phyloP scores from a whole-genome alignment of 2,797 vertebrate genomes.

The Chelidonichthys spinosus region DNA sequence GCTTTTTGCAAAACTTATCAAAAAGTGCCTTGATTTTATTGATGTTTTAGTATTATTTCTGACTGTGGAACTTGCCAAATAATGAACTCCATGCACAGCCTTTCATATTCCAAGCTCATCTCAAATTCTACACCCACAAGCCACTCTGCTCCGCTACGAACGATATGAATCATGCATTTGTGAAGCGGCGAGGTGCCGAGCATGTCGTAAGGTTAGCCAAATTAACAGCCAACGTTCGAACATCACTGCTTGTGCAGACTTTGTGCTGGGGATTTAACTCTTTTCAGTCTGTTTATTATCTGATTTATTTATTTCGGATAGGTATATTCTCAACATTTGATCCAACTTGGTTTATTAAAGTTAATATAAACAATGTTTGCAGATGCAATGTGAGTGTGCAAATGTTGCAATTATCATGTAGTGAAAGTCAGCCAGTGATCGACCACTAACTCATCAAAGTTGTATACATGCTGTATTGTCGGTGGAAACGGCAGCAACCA shows the following conservation, averaged over 20 bases:
- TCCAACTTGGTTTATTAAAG: not conserved
- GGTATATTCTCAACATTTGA: no score
- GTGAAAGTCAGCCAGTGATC: not conserved
- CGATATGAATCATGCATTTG: conserved; percentile 41
- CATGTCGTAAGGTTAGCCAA: conserved; percentile 40
- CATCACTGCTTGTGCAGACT: conserved; percentile 5
- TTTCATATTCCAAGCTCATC: conserved; percentile 38
- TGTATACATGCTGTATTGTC: not conserved
- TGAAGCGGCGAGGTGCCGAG: conserved; percentile 16
- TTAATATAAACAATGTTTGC: not conserved
- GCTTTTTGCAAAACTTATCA: conserved; percentile 3
- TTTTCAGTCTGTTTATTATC: not conserved
- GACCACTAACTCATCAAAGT: not conserved
- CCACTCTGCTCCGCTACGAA: conserved; percentile 19
- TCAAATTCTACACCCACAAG: conserved; percentile 46
- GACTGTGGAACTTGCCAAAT: conserved; percentile 8
- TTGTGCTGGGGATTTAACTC: not conserved
- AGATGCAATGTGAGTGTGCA: no score
- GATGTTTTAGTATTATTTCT: conserved; percentile 14
- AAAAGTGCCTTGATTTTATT: not conserved
- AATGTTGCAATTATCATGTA: not conserved
- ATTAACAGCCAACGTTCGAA: conserved; percentile 33
- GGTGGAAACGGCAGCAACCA: not conserved
- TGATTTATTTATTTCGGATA: no score
- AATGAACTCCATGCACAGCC: conserved; percentile 9